Evolutionary conservation across 2,113 vertebrate species (phyloP), one percentile per base, ranked within the genome.

Genomic region (Pedetes capensis): DNA sequence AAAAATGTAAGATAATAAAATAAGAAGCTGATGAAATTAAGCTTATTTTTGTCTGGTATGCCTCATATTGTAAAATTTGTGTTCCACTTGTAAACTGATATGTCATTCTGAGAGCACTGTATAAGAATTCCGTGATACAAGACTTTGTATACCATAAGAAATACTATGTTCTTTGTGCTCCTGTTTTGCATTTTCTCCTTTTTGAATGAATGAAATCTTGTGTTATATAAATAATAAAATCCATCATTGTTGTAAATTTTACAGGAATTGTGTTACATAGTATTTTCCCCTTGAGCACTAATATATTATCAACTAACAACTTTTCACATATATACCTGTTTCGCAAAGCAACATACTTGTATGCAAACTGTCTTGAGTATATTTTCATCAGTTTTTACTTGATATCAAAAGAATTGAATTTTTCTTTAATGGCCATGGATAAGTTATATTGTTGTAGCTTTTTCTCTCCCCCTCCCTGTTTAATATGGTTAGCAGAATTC

Each of bases 271-370:
- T 66, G 78, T 80, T 75, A 47, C 29, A 10, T 32, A 79, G 29
- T 71, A 75, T 86, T 75, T 97, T 95, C 1, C n/a, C 53, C 53
- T 55, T 57, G 10, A 91, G 18, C 6, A 64, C 84, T 82, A 66
- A 91, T 83, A 59, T 74, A 37, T 59, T 71, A 76, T 44, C 25
- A 53, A 68, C 16, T 63, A 87, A 85, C n/a, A 93, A 68, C 7
- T 84, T 81, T 81, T 86, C n/a, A 91, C 37, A 83, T 87, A 47
- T 44, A 75, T 1, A 34, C 37, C 7, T 71, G 39, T 89, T 93
- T 91, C 39, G 89, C n/a, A 83, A 89, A 95, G 27, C 42, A 94
- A 81, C 68, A n/a, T 55, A 57, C 29, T 87, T 61, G 13, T 20
- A 81, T 68, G 61, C n/a, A 94, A 87, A 87, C 14, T 22, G 84